phyloP scores from a whole-genome alignment of 2,797 vertebrate species.

The Onychomys leucogaster region DNA sequence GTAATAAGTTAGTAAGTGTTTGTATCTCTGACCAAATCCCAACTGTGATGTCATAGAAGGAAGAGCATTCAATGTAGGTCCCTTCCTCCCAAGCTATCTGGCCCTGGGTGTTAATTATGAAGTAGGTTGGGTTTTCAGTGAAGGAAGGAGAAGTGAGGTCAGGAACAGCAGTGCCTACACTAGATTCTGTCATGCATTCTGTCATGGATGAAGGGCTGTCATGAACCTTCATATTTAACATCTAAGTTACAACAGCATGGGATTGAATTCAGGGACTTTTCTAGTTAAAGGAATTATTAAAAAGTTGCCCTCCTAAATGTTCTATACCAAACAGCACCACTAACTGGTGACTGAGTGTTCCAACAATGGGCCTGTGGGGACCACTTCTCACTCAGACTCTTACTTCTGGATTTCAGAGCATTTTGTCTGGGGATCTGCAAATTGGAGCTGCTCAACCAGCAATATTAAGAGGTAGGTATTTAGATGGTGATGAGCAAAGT shows the following conservation, averaged over 20 bases:
- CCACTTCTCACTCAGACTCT: background rate
- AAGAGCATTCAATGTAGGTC: background rate
- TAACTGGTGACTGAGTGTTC: background rate
- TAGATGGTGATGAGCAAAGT: background rate
- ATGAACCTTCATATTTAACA: background rate
- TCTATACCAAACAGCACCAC: background rate
- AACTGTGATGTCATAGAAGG: conserved; percentile 1
- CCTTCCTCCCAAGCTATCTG: background rate
- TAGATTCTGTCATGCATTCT: background rate
- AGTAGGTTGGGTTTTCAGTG: background rate
- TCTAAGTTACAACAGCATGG: background rate
- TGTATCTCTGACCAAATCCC: conserved; percentile 11
- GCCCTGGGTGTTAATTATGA: background rate
- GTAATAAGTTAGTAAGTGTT: background rate
- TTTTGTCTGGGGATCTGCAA: background rate
- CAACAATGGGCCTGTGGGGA: background rate
- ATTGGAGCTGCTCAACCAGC: background rate
- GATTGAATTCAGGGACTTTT: conserved; percentile 12
- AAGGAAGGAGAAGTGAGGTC: background rate
- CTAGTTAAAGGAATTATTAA: conserved; percentile 23
- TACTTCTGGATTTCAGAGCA: background rate
- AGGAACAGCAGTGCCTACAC: background rate
- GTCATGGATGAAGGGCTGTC: background rate
- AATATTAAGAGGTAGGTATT: background rate
- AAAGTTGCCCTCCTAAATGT: background rate